Base-by-base conservation (phyloP, 2,797 vertebrate species). In the Rhadinocentrus ornatus region DNA sequence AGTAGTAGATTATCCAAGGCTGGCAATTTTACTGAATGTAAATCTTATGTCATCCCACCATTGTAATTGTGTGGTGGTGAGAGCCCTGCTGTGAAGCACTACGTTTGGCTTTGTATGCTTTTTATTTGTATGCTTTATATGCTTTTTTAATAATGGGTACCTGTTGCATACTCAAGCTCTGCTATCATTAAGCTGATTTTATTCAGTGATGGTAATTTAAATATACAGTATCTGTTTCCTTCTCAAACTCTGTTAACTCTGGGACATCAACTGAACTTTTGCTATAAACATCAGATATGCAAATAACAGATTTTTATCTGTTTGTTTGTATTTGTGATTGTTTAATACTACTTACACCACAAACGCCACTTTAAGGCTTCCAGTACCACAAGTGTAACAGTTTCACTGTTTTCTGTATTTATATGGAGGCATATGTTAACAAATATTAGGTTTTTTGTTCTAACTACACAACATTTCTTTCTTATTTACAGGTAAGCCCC, bases 401-500 rank as follows among this genome's bases (percentile, higher is more conserved):
- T 34, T 26, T 52, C 1, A 0, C 12, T 55, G 2, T 22, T 31
- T 26, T 12, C 13, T 29, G 5, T 41, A 56, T 56, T 41, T 32
- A 1, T 29, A 50, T 69, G 11, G 2, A 37, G 20, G 31, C 16
- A 12, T 37, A n/a, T 53, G 12, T 53, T n/a, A 3, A 18, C 18
- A 15, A 15, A 15, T 54, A 8, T 29, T 15, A 18, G 52, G 11
- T 29, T 15, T 54, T 27, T 29, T 13, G 3, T 16, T 32, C 65
- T 75, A 66, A 82, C 29, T 4, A 26, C 9, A 55, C 29, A 29
- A 69, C 50, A 55, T 80, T 22, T 61, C 26, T 39, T 20, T 48
- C 9, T 72, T 62, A 83, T 44, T 92, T 93, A 73, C 91, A 99
- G 98, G 97, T 80, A 98, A 99, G 84, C 97, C 97, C 71, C 95